Conservation (phyloP, 2,888 invertebrate species). For the Lochmaea capreae region DNA sequence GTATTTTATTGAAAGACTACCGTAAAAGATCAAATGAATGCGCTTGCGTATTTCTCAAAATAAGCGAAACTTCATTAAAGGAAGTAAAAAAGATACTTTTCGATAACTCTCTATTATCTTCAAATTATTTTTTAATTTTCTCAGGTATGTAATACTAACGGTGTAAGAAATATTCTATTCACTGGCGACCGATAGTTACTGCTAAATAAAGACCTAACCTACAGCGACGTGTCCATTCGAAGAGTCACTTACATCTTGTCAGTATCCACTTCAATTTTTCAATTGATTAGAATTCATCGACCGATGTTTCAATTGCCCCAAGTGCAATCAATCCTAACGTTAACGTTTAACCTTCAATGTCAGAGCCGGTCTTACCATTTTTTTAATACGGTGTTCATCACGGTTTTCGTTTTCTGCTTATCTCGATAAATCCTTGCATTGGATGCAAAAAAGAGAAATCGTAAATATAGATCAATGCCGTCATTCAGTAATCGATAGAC, state of each 20-base stretch:
- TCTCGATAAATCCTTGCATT: not conserved
- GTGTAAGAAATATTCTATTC: not conserved
- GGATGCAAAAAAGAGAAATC: no score
- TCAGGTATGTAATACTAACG: not conserved
- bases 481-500: no score
- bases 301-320: constrained; percentile 52
- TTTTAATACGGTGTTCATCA: not conserved
- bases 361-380: constrained; percentile 5
- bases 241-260: constrained; percentile 47
- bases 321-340: constrained; percentile 52
- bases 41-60: no score
- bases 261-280: constrained; percentile 53
- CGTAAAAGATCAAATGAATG: no score
- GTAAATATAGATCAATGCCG: no score
- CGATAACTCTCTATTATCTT: no score
- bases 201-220: constrained; percentile 24
- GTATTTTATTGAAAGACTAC: no score
- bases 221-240: constrained; percentile 39
- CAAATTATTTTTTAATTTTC: no score
- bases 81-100: no score
- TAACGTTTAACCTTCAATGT: not conserved
- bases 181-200: not conserved
- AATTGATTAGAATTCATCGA: constrained; percentile 47
- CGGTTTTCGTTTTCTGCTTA: not conserved
- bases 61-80: no score